Evolutionary conservation across 2,888 invertebrate genomes (phyloP), one percentile per base, ranked within the genome.

Genomic region (Blastobasis lacticolella): DNA sequence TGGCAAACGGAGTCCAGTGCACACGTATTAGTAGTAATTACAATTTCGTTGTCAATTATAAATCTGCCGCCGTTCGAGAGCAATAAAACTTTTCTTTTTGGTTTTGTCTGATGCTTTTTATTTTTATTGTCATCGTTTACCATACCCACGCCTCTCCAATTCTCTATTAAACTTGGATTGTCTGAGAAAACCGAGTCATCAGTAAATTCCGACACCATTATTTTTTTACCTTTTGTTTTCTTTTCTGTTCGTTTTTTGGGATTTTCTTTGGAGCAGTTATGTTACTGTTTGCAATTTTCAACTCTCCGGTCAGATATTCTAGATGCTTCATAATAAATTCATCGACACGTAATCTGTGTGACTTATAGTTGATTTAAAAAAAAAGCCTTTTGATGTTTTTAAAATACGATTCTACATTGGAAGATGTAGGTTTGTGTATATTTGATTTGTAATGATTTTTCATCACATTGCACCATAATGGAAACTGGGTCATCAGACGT

Each of bases 361-460:
- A 41, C 50, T 54, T 54, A 1, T 46, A 54, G 38, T 46, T 51
- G 36, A 56, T 54, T 6, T 50, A 44, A 41, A 49, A 56, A 51
- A 56, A 48, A 46, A 47, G 49, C 44, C 50, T 51, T 51, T 56
- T 54, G 9, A 54, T 9, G 6, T 36, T 54, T 52, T 52, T 54
- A 43, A 56, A 56, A 23, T 49, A 54, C 46, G 42, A 36, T 48
- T 55, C 53, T 38, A 55, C 51, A 53, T 56, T 52, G 6, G 48
- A 54, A 7, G 54, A 56, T 37, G 54, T 49, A 10, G 54, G 52
- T 37, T 6, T 41, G 10, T 40, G 38, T 45, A 45, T 50, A 37
- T 50, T 43, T 36, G 56, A 54, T 10, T 50, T 9, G n/a, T 49
- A 54, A 46, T 41, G 49, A 40, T 10, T 43, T 43, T 49, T 54